Evolutionary conservation across 2,113 vertebrate genomes (phyloP).

Genomic region (Hippopotamus amphibius): DNA sequence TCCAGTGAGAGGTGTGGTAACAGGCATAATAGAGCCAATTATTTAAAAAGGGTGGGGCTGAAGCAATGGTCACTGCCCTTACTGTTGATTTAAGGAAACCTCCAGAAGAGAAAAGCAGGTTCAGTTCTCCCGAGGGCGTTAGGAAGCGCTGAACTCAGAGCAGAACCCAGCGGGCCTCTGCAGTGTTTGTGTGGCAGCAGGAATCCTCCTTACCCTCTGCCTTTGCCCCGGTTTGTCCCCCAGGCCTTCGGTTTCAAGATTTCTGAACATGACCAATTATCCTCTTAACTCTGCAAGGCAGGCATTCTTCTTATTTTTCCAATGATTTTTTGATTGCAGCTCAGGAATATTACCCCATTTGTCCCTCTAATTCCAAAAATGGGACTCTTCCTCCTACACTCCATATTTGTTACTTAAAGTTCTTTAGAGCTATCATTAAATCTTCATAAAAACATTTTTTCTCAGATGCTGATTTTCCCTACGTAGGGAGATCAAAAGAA

Average conservation of each 20-base stretch:
- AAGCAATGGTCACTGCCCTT: background rate
- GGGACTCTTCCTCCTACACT: background rate
- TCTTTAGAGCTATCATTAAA: constrained; percentile 67
- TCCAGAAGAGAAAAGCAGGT: background rate
- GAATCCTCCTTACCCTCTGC: background rate
- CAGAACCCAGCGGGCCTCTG: background rate
- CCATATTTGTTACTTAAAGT: constrained; percentile 35
- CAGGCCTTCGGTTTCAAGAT: background rate
- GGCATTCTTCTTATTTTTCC: background rate
- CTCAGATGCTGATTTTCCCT: constrained; percentile 57
- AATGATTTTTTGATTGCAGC: background rate
- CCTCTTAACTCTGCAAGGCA: background rate
- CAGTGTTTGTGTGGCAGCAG: fast-evolving
- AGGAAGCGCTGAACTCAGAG: background rate
- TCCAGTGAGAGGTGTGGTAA: background rate
- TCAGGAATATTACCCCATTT: constrained; percentile 32
- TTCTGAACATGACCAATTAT: background rate
- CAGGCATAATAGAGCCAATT: background rate
- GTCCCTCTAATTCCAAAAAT: constrained; percentile 47
- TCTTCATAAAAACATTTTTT: constrained; percentile 56
- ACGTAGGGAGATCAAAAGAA: constrained; percentile 72
- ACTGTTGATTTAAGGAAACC: background rate
- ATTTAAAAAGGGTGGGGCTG: background rate
- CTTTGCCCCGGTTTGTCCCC: background rate
- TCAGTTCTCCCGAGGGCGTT: background rate